Evolutionary conservation across 2,888 invertebrate genomes (phyloP).

Genomic region (Andrena trimmerana): DNA sequence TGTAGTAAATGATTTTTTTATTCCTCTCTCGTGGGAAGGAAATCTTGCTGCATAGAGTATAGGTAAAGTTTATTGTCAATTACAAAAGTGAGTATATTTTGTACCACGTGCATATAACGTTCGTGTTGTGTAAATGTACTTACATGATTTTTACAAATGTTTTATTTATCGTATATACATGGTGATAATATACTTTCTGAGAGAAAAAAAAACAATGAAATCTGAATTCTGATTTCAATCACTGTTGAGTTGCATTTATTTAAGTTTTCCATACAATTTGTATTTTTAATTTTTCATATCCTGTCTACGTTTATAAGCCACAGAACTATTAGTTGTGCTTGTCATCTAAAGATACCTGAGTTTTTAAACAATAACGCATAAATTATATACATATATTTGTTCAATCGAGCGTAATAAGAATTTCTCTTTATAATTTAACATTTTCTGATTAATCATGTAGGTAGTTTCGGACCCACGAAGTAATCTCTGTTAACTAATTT

Average conservation of each 20-base stretch:
- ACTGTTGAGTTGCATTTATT: neutral
- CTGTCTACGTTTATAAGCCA: neutral
- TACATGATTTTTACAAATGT: slow-evolving; percentile 11
- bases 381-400: neutral
- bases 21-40: neutral
- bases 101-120: neutral
- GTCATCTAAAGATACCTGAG: no score
- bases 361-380: neutral
- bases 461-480: neutral
- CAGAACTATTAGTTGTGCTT: no score
- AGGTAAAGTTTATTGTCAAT: slow-evolving; percentile 23
- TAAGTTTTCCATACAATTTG: neutral
- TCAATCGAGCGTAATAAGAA: neutral
- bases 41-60: slow-evolving; percentile 4
- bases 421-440: neutral
- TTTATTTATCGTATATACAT: slow-evolving; percentile 11
- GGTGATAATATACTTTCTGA: slow-evolving; percentile 10
- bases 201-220: neutral
- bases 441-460: neutral
- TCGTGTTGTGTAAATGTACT: slow-evolving; percentile 11
- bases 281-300: neutral
- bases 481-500: neutral
- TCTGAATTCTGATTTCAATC: neutral
- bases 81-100: neutral
- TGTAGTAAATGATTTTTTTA: slow-evolving; percentile 26